A percentile compares a stretch with the other conserved stretches of the same genome.
Conservation (phyloP, 1,140 invertebrate species). For the Idris sp. region DNA sequence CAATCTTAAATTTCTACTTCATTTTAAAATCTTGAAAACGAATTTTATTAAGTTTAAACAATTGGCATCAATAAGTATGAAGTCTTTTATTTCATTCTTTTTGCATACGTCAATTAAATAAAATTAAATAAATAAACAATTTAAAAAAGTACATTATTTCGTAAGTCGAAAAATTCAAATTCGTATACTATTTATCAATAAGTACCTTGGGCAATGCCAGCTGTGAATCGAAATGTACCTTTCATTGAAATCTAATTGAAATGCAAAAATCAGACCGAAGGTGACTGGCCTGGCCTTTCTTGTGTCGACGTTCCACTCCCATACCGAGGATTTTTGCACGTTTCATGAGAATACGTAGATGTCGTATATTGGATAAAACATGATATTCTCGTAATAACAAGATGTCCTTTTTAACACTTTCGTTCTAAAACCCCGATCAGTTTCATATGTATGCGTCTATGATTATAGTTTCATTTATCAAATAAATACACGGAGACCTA, state of each 20-base stretch:
- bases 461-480: no score
- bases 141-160: no score
- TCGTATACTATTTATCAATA: conserved; percentile 70
- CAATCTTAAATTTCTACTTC: no score
- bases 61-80: neutral
- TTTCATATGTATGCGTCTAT: no score
- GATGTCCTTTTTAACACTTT: conserved; percentile 20
- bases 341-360: conserved; percentile 46
- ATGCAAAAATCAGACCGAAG: conserved; percentile 65
- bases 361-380: conserved; percentile 46
- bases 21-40: no score
- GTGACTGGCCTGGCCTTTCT: conserved; percentile 60
- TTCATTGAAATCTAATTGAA: conserved; percentile 73
- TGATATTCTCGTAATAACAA: conserved; percentile 43
- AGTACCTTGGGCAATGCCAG: conserved; percentile 61
- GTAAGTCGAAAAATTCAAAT: conserved; percentile 43
- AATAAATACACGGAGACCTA: no score
- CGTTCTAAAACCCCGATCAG: no score
- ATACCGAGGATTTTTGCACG: conserved; percentile 70
- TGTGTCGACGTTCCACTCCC: conserved; percentile 59
- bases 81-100: no score
- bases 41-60: no score
- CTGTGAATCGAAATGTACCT: conserved; percentile 64
- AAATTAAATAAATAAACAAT: no score
- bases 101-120: no score